Percentiles rank a stretch among this genome's conserved stretches.
Evolutionary conservation across 2,797 vertebrate genomes (phyloP).

Genomic region (Urosaurus nigricauda): DNA sequence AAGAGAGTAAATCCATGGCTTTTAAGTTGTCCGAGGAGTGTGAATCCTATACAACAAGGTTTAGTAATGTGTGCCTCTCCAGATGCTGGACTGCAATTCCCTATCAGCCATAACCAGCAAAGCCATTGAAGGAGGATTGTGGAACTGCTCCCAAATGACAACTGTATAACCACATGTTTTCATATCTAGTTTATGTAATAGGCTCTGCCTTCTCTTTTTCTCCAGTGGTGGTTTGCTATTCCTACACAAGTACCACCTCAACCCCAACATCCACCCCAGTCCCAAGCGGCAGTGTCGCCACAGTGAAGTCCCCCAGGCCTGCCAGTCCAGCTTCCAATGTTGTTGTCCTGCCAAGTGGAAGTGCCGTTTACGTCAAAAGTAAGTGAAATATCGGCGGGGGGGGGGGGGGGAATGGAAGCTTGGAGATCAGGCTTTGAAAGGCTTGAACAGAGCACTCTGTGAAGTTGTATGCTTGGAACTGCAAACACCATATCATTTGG

Average conservation of each 20-base stretch:
- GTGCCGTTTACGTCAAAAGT: slow-evolving; percentile 98
- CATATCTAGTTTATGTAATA: slow-evolving; percentile 54
- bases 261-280: slow-evolving; percentile 90
- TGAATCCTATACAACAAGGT: slow-evolving; percentile 34
- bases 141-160: not conserved
- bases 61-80: not conserved
- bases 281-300: slow-evolving; percentile 86
- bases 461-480: not conserved
- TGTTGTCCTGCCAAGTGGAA: slow-evolving; percentile 96
- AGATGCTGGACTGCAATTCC: not conserved
- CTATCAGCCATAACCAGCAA: not conserved
- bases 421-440: not conserved
- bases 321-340: slow-evolving; percentile 96
- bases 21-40: slow-evolving; percentile 38
- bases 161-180: not conserved
- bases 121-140: not conserved
- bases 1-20: not conserved
- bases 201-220: slow-evolving; percentile 72
- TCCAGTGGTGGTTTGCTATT: slow-evolving; percentile 97
- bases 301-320: slow-evolving; percentile 92
- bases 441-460: not conserved
- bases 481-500: not conserved
- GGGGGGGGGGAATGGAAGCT: not conserved
- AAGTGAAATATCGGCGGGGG: slow-evolving; percentile 79
- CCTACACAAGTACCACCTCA: slow-evolving; percentile 96